Conservation (phyloP, 2,888 invertebrate genomes). For the Chrysotoxum bicinctum region DNA sequence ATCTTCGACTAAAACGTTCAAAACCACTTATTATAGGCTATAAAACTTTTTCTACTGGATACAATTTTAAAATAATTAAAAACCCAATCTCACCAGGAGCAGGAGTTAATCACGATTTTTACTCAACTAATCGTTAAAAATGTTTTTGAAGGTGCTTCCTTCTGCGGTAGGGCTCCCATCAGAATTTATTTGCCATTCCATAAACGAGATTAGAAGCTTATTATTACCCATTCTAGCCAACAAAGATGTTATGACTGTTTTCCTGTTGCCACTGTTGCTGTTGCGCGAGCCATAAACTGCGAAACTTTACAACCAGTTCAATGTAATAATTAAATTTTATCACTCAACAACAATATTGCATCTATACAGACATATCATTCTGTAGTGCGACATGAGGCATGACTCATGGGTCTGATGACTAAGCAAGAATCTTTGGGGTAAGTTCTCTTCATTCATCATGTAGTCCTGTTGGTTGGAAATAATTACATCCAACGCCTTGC, state of each 20-base stretch:
- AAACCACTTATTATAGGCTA: constrained; percentile 2
- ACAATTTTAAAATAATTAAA: constrained; percentile 64
- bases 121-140: constrained; percentile 27
- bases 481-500: constrained; percentile 58
- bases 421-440: constrained; percentile 20
- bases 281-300: constrained; percentile 15
- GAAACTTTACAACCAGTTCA: constrained; percentile 56
- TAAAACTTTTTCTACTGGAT: not conserved
- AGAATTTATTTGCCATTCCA: constrained; percentile 47
- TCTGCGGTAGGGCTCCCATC: constrained; percentile 20
- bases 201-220: constrained; percentile 61
- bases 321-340: constrained; percentile 66
- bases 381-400: not conserved
- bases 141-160: not conserved
- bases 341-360: constrained; percentile 13
- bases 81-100: constrained; percentile 10
- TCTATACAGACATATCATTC: not conserved
- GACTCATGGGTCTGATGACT: constrained; percentile 31
- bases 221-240: constrained; percentile 46
- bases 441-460: constrained; percentile 56
- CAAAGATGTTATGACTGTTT: constrained; percentile 60
- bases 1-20: not conserved
- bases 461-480: constrained; percentile 45
- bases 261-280: constrained; percentile 54
- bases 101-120: not conserved